Conservation (phyloP, 1,140 invertebrate species). For the Temnothorax curvispinosus region DNA sequence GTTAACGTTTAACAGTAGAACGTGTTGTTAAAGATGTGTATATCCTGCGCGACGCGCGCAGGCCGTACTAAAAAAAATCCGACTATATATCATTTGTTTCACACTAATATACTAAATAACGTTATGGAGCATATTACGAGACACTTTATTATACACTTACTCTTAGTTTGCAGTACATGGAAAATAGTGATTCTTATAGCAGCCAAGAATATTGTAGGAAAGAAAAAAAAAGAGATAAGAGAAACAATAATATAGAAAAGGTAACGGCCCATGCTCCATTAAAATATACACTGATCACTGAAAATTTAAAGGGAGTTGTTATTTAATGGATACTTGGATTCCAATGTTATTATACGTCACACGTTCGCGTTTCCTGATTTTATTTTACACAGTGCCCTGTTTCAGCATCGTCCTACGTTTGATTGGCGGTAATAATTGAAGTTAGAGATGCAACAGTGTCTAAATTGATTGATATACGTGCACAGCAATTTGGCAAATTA, state of each 20-base stretch:
- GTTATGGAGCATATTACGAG: conserved; percentile 35
- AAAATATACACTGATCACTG: not conserved
- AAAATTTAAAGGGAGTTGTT: conserved; percentile 44
- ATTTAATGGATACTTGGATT: conserved; percentile 20
- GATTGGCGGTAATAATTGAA: conserved; percentile 23
- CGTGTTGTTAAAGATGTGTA: conserved; percentile 77
- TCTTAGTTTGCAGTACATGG: conserved; percentile 69
- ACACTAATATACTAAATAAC: conserved; percentile 45
- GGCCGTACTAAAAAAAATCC: conserved; percentile 71
- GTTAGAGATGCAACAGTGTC: conserved; percentile 41
- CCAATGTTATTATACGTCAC: conserved; percentile 12
- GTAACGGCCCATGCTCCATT: not conserved
- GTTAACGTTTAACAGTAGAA: conserved; percentile 76
- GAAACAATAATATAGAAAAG: not conserved
- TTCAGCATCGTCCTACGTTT: not conserved
- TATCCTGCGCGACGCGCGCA: conserved; percentile 68
- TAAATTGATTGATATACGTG: conserved; percentile 1
- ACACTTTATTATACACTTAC: conserved; percentile 53
- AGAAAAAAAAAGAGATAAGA: not conserved
- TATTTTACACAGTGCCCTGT: conserved; percentile 9
- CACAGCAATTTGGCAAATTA: not conserved
- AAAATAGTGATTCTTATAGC: conserved; percentile 22
- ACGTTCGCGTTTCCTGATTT: conserved; percentile 18
- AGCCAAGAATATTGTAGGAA: conserved; percentile 35
- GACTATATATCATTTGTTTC: conserved; percentile 69